A percentile compares a stretch with the other conserved stretches of the same genome.
These are phyloP conservation scores for Himalopsyche kuldschensis DNA, from an alignment of 2,888 invertebrate species.

Conservation along the genomic window DNA sequence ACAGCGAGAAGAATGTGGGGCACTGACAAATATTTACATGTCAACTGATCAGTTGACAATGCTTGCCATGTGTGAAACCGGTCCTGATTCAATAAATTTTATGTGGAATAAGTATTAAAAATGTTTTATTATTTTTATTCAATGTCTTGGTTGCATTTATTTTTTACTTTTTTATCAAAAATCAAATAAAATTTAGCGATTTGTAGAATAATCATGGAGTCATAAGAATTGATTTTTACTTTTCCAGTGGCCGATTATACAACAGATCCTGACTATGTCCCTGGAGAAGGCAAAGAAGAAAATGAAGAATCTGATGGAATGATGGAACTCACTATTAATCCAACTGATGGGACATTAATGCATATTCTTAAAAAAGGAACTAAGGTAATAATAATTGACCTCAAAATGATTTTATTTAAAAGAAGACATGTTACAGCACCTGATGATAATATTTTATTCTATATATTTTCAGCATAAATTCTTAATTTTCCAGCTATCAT, in stretches of 20 bases:
- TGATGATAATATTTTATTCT: no score
- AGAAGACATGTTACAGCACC: no score
- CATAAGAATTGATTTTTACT: not conserved
- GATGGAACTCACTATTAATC: conserved; percentile 24
- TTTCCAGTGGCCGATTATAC: conserved; percentile 42
- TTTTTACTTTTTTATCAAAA: no score
- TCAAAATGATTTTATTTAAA: not conserved
- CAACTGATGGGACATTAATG: conserved; percentile 19
- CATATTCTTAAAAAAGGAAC: conserved; percentile 14
- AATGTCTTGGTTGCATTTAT: not conserved
- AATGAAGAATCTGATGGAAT: conserved; percentile 44
- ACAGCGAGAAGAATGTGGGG: no score
- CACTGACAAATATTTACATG: no score
- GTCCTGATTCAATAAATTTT: no score
- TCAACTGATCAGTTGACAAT: no score
- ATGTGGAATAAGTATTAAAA: no score
- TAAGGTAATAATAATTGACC: conserved; percentile 10
- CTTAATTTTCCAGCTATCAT: no score
- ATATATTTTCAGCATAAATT: no score
- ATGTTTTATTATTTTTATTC: no score
- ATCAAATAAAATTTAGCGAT: not conserved
- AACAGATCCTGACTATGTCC: conserved; percentile 52
- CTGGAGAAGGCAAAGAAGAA: conserved; percentile 42
- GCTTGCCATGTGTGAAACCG: no score
- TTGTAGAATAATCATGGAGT: not conserved